Evolutionary conservation across 2,797 vertebrate species (phyloP).

Genomic region (Gambusia yucatana): DNA sequence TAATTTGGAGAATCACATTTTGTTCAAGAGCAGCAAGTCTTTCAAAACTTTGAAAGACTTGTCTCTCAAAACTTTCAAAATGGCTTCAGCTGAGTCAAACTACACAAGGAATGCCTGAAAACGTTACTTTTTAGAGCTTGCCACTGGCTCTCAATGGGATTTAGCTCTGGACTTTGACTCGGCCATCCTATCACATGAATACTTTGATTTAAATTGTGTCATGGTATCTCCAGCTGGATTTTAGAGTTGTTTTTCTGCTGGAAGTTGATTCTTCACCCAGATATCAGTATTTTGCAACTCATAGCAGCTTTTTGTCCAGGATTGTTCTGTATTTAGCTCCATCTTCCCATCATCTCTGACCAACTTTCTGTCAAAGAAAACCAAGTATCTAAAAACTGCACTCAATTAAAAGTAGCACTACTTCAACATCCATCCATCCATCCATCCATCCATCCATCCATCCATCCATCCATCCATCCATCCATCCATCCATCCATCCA

Average conservation of each 20-base stretch:
- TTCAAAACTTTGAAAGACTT: neutral
- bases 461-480: too few species aligned
- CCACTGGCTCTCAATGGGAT: neutral
- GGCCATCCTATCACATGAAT: neutral
- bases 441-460: too few species aligned
- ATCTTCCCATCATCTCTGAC: neutral
- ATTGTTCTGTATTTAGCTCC: neutral
- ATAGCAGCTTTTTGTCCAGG: neutral
- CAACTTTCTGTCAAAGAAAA: neutral
- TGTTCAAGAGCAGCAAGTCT: neutral
- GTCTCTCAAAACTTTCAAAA: neutral
- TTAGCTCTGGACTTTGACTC: neutral
- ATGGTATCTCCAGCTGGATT: neutral
- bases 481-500: too few species aligned
- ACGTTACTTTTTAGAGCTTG: neutral
- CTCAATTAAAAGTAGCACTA: too few species aligned
- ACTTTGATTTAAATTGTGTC: neutral
- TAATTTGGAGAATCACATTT: neutral
- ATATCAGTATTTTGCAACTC: neutral
- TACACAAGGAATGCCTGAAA: neutral
- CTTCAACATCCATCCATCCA: too few species aligned
- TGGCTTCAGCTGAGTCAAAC: neutral
- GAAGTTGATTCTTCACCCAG: neutral
- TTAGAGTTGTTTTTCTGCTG: neutral
- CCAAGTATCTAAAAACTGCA: too few species aligned